A percentile compares a stretch with the other conserved stretches of the same genome.
Evolutionary conservation across 2,113 vertebrate genomes (phyloP).

Genomic region (Semicossyphus pulcher): DNA sequence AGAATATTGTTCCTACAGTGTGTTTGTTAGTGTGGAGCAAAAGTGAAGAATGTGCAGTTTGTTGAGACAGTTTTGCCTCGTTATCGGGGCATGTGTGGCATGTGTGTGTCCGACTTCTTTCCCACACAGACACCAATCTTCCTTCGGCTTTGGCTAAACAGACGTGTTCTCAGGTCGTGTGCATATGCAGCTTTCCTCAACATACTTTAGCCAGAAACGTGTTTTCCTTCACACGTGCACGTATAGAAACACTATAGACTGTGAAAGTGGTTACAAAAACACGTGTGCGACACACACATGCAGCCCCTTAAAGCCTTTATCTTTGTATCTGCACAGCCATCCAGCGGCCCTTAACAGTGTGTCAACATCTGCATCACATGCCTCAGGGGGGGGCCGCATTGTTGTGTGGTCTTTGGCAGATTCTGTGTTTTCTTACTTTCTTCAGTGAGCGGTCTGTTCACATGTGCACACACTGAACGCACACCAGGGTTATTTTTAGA

Average conservation of each 20-base stretch:
- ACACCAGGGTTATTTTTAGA: conserved; percentile 67
- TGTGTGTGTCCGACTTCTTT: not conserved
- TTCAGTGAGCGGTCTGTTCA: conserved; percentile 36
- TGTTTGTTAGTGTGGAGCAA: conserved; percentile 44
- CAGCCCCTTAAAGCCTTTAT: conserved; percentile 32
- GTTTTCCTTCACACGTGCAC: conserved; percentile 20
- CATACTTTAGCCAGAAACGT: conserved; percentile 11
- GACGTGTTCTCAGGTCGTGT: not conserved
- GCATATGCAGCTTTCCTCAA: not conserved
- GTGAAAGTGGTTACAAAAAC: not conserved
- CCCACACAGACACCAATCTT: not conserved
- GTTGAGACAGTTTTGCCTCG: conserved; percentile 23
- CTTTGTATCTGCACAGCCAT: conserved; percentile 34
- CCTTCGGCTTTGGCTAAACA: not conserved
- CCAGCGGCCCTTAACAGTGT: conserved; percentile 18
- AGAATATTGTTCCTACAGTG: conserved; percentile 36
- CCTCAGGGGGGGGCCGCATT: conserved; percentile 17
- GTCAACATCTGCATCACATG: conserved; percentile 52
- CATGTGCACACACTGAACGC: conserved; percentile 11
- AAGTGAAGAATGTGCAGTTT: conserved; percentile 41
- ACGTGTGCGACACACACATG: conserved; percentile 23
- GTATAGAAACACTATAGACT: not conserved
- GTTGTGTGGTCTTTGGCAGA: conserved; percentile 56
- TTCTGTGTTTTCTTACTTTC: conserved; percentile 55
- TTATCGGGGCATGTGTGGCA: not conserved